phyloP scores from a whole-genome alignment of 2,113 vertebrate species.

The Raja brachyura region DNA sequence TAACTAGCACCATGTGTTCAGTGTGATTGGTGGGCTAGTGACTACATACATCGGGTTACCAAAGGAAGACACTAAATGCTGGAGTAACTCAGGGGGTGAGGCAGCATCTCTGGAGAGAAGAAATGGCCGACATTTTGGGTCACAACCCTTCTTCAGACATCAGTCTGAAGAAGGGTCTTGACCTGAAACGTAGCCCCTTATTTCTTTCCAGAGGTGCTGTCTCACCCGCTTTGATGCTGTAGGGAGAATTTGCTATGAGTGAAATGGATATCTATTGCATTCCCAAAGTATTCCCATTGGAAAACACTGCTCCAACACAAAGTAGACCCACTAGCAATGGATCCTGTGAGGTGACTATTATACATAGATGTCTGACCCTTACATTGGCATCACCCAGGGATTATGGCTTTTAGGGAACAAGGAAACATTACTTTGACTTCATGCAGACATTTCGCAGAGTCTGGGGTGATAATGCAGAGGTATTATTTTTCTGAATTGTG shows the following conservation, averaged over 20 bases:
- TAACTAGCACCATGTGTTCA: too few species aligned
- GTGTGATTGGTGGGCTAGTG: too few species aligned
- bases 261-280: neutral
- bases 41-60: too few species aligned
- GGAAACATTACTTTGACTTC: neutral
- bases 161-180: neutral
- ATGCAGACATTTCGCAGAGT: neutral
- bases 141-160: too few species aligned
- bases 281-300: neutral
- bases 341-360: neutral
- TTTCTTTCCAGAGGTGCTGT: too few species aligned
- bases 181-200: too few species aligned
- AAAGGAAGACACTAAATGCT: too few species aligned
- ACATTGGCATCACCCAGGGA: neutral
- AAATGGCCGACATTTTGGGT: too few species aligned
- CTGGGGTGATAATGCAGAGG: neutral
- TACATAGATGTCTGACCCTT: neutral
- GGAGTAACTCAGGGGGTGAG: too few species aligned
- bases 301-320: neutral
- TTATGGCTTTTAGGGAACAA: neutral
- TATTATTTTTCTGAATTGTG: too few species aligned
- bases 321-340: neutral
- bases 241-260: neutral
- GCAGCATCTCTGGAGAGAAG: too few species aligned
- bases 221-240: neutral